These are phyloP conservation scores for Eretmochelys imbricata DNA, from an alignment of 2,113 vertebrate genomes.

Conservation along the genomic window DNA sequence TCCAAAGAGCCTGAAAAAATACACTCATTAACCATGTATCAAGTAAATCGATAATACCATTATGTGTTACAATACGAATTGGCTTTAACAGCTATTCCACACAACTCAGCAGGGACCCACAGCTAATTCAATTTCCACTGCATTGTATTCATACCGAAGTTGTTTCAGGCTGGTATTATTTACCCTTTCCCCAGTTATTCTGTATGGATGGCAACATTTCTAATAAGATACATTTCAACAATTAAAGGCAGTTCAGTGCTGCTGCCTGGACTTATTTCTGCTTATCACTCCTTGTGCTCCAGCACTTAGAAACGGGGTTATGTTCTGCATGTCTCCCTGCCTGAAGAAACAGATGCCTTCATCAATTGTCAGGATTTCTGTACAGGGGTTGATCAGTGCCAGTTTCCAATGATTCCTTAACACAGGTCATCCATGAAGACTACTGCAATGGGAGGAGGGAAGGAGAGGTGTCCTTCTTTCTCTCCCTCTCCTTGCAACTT, in stretches of 20 bases:
- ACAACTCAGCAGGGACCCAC: constrained; percentile 13
- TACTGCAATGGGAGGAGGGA: background rate
- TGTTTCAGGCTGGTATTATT: background rate
- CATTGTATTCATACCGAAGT: background rate
- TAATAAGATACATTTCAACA: background rate
- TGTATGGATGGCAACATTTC: background rate
- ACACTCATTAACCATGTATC: constrained; percentile 48
- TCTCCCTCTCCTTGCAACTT: constrained; percentile 6
- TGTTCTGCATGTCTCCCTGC: background rate
- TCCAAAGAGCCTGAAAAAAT: constrained; percentile 53
- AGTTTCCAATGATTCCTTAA: constrained; percentile 27
- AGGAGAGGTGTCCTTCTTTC: background rate
- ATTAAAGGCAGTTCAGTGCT: background rate
- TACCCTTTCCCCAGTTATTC: constrained; percentile 4
- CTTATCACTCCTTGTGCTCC: background rate
- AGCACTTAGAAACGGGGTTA: background rate
- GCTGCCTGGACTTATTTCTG: background rate
- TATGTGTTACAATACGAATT: constrained; percentile 52
- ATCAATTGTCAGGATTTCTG: background rate
- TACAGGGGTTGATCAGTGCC: background rate
- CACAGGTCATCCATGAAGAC: constrained; percentile 53
- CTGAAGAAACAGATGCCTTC: background rate
- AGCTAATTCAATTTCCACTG: constrained; percentile 38
- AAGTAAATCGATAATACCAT: constrained; percentile 58
- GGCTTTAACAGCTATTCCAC: constrained; percentile 54